These are phyloP conservation scores for Hippocampus abdominalis DNA, from an alignment of 2,113 vertebrate species.

Conservation along the genomic window DNA sequence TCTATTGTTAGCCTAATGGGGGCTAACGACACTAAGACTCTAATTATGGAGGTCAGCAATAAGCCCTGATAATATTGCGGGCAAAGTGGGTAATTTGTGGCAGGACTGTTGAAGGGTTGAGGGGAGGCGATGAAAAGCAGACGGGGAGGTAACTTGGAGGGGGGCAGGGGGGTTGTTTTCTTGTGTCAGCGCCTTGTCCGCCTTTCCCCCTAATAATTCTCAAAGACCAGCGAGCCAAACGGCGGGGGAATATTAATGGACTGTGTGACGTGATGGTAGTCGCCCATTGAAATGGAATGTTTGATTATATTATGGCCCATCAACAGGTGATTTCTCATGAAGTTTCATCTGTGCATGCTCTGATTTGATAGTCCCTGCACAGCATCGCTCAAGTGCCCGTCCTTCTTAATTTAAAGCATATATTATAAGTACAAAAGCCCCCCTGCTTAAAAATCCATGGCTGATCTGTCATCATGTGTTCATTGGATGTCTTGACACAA, in stretches of 20 bases:
- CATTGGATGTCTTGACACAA: neutral
- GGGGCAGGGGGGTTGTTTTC: conserved; percentile 57
- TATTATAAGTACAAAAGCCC: conserved; percentile 32
- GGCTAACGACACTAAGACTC: conserved; percentile 79
- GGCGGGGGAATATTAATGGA: conserved; percentile 65
- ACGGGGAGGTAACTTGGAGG: conserved; percentile 4
- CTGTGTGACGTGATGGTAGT: conserved; percentile 53
- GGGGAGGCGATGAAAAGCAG: conserved; percentile 43
- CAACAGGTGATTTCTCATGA: conserved; percentile 60
- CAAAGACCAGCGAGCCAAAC: conserved; percentile 41
- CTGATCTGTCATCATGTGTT: conserved; percentile 33
- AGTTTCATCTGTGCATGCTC: conserved; percentile 38
- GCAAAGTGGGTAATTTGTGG: conserved; percentile 83
- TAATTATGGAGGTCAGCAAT: conserved; percentile 88
- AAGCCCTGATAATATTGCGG: conserved; percentile 92
- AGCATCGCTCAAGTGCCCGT: conserved; percentile 43
- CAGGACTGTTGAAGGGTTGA: conserved; percentile 68
- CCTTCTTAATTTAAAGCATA: conserved; percentile 47
- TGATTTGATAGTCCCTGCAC: conserved; percentile 45
- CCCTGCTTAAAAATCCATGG: conserved; percentile 36
- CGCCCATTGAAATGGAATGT: conserved; percentile 57
- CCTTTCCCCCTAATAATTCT: conserved; percentile 63
- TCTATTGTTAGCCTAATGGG: conserved; percentile 89
- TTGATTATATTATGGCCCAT: conserved; percentile 56
- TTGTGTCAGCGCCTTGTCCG: conserved; percentile 57